Percentiles rank a stretch among this genome's conserved stretches.
phyloP scores from a whole-genome alignment of 2,888 invertebrate genomes.

The Hypsopygia costalis region DNA sequence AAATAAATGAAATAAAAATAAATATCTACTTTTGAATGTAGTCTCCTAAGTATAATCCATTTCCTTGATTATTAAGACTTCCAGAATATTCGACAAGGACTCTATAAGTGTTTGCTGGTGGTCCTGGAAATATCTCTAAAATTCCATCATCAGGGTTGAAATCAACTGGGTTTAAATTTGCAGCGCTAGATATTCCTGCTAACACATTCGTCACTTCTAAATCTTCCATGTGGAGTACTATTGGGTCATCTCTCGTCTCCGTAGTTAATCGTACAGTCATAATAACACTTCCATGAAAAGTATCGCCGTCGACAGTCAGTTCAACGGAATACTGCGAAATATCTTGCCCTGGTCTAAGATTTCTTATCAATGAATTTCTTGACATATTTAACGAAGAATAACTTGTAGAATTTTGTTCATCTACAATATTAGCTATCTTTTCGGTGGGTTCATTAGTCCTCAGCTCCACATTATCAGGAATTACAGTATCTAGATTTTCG shows the following conservation, averaged over 20 bases:
- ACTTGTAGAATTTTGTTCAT: conserved; percentile 16
- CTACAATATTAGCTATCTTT: conserved; percentile 9
- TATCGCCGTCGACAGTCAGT: conserved; percentile 33
- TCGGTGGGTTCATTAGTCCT: conserved; percentile 6
- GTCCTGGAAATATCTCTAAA: conserved; percentile 33
- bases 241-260: conserved; percentile 31
- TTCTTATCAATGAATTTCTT: conserved; percentile 17
- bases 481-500: conserved; percentile 16
- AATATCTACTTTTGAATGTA: conserved; percentile 29
- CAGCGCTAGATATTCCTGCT: conserved; percentile 36
- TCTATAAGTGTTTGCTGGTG: conserved; percentile 26
- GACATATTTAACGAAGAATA: conserved; percentile 18
- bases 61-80: conserved; percentile 16
- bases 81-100: conserved; percentile 48
- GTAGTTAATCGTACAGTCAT: conserved; percentile 30
- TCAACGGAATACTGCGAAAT: conserved; percentile 35
- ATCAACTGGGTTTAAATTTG: conserved; percentile 24
- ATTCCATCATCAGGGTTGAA: conserved; percentile 25
- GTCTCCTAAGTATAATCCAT: conserved; percentile 20
- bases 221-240: conserved; percentile 33
- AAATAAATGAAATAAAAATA: no score
- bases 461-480: conserved; percentile 11
- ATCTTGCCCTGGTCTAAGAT: conserved; percentile 42
- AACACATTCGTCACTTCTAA: conserved; percentile 33
- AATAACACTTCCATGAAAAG: conserved; percentile 40